phyloP scores from a whole-genome alignment of 2,888 invertebrate genomes.

The Lysandra bellargus region DNA sequence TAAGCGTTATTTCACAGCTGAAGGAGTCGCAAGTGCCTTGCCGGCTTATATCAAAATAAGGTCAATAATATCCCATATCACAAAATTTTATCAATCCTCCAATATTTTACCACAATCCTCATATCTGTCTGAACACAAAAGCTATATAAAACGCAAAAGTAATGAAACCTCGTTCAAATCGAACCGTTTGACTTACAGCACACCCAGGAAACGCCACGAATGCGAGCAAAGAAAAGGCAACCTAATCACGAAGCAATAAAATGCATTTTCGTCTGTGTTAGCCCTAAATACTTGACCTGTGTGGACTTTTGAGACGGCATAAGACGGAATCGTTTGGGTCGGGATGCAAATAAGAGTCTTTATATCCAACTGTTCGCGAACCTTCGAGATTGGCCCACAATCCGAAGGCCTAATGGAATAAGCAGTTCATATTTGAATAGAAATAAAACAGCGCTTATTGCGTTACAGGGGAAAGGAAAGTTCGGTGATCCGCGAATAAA shows the following conservation, averaged over 20 bases:
- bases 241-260: slow-evolving; percentile 35
- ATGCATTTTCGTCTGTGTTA: slow-evolving; percentile 34
- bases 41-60: neutral
- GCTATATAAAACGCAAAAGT: slow-evolving; percentile 37
- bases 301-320: slow-evolving; percentile 53
- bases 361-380: slow-evolving; percentile 51
- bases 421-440: slow-evolving; percentile 38
- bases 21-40: neutral
- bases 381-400: slow-evolving; percentile 62
- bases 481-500: neutral
- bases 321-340: slow-evolving; percentile 63
- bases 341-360: slow-evolving; percentile 72
- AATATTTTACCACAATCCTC: slow-evolving; percentile 10
- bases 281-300: slow-evolving; percentile 52
- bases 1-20: neutral
- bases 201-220: slow-evolving; percentile 38
- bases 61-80: neutral
- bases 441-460: slow-evolving; percentile 5
- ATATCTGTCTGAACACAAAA: slow-evolving; percentile 24
- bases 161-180: slow-evolving; percentile 39
- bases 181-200: slow-evolving; percentile 38
- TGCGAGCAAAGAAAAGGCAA: slow-evolving; percentile 27
- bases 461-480: neutral
- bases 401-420: slow-evolving; percentile 73
- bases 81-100: slow-evolving; percentile 7